Evolutionary conservation across 2,888 invertebrate genomes (phyloP), one percentile per base, ranked within the genome.

Genomic region (Drosophila setosimentum): DNA sequence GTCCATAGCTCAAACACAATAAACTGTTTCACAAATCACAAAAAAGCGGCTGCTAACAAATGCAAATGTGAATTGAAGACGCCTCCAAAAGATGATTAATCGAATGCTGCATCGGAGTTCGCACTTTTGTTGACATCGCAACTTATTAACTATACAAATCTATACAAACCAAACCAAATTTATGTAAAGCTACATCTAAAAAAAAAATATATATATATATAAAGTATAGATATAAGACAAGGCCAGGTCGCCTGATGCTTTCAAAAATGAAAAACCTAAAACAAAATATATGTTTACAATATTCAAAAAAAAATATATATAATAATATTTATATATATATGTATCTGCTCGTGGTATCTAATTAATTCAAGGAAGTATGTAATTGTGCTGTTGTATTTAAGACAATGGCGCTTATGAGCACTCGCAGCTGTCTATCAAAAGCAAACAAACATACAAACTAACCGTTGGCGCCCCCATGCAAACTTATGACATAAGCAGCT

Each of bases 401-500:
- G 71, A 87, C 85, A 87, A 82, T 87, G 77, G 58, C 66, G 71
- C 64, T 76, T 65, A 64, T 73, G 73, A 69, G 68, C 73, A 73
- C 69, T 82, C 68, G 37, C 75, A 71, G 60, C 61, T 73, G 74
- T 88, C 74, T 87, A 76, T 80, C 57, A 65, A 74, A 68, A 3
- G 29, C 57, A 82, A 68, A 64, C 53, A 85, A 61, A n/a, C 33
- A 60, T 7, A 59, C 59, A 59, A 48, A 49, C 51, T 51, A 66
- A 48, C 68, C 68, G 48, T 57, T 68, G 69, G 83, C 68, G 70
- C 66, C 74, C 55, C 66, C 80, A 45, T 72, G 62, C 76, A 66
- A 77, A 64, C 78, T 60, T 67, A 89, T 92, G 91, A 92, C 91
- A 91, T 92, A 91, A 91, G 86, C 78, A 73, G 68, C 76, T 71